These are phyloP conservation scores for Alectoris magna DNA, from an alignment of 2,797 vertebrate species.

Conservation along the genomic window DNA sequence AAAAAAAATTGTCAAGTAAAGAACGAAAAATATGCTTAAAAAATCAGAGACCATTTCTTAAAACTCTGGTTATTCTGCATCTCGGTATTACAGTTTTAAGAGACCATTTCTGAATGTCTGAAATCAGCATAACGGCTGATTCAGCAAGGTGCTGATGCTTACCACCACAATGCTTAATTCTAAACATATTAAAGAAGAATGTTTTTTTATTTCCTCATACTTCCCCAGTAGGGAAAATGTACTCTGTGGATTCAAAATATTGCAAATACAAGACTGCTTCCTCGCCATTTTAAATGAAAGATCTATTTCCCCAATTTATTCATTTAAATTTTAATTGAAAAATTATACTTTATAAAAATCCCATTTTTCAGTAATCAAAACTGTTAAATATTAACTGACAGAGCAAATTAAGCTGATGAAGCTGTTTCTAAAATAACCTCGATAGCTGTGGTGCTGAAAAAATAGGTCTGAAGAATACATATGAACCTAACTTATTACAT, in stretches of 20 bases:
- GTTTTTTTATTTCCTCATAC: background rate
- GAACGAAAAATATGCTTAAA: background rate
- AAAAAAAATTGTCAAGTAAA: background rate
- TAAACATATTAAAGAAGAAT: background rate
- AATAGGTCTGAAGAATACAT: background rate
- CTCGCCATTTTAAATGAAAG: background rate
- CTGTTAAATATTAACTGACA: background rate
- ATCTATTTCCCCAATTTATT: background rate
- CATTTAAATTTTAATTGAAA: background rate
- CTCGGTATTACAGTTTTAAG: background rate
- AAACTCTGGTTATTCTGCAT: background rate
- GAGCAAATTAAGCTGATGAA: slow-evolving; percentile 11
- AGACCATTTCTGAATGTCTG: background rate
- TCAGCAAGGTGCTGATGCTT: background rate
- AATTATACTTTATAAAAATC: background rate
- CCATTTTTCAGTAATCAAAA: background rate
- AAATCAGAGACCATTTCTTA: background rate
- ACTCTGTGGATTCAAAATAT: background rate
- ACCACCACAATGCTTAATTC: background rate
- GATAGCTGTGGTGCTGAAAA: background rate
- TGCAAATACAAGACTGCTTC: background rate
- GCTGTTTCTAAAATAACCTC: background rate
- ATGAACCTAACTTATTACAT: background rate
- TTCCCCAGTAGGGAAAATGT: background rate
- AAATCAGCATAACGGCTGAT: background rate